A percentile compares a stretch with the other conserved stretches of the same genome.
Evolutionary conservation across 37 sponge, comb jelly and placozoan genomes (phyloP).

Genomic region (Tethya wilhelma): DNA sequence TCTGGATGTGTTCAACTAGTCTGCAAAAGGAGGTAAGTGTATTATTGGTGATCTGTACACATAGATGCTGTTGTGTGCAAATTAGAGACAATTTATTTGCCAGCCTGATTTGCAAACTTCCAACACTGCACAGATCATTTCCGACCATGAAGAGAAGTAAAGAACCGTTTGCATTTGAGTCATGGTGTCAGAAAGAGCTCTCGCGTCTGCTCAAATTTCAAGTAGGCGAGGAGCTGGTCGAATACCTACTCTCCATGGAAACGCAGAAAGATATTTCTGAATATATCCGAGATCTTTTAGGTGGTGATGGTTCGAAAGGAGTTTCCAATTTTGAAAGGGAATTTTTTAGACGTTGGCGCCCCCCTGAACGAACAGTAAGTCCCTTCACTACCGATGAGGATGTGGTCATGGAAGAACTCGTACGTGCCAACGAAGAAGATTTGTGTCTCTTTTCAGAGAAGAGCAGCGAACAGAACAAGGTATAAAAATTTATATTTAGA

Average conservation of each 20-base stretch:
- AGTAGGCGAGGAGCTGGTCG: conserved; percentile 35
- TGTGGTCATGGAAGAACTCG: not conserved
- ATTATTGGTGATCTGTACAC: no score
- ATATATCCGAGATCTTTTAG: conserved; percentile 50
- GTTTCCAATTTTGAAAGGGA: conserved; percentile 22
- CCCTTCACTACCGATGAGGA: not conserved
- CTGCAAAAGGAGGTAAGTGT: no score
- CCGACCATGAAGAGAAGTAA: not conserved
- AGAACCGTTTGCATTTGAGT: not conserved
- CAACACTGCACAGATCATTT: no score
- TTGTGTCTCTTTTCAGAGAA: conserved; percentile 25
- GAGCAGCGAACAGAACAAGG: not conserved
- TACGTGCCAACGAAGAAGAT: conserved; percentile 29
- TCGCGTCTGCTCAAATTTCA: conserved; percentile 26
- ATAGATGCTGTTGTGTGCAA: no score
- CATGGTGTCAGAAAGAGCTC: conserved; percentile 54
- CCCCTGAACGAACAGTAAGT: not conserved
- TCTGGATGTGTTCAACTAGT: no score
- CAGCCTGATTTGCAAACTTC: no score
- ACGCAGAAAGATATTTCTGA: conserved; percentile 48
- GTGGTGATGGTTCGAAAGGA: not conserved
- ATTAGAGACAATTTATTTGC: no score
- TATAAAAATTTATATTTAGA: not conserved
- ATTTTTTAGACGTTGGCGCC: conserved; percentile 47
- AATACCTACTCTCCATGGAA: conserved; percentile 71